These are phyloP conservation scores for Panurus biarmicus DNA, from an alignment of 2,113 vertebrate species.

Conservation along the genomic window DNA sequence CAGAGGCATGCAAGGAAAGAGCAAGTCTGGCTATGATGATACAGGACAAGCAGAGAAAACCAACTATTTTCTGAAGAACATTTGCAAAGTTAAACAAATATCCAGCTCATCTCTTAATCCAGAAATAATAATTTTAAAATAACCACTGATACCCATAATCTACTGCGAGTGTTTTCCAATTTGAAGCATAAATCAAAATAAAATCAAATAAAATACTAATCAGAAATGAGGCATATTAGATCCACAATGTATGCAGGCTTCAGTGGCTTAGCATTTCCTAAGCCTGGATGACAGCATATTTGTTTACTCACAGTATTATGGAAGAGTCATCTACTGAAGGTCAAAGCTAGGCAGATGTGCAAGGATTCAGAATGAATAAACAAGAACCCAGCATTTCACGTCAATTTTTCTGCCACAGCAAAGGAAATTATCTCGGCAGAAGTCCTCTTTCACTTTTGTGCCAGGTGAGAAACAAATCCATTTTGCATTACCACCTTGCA, in stretches of 20 bases:
- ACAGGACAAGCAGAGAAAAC: neutral
- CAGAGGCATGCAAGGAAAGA: neutral
- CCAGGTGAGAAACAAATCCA: neutral
- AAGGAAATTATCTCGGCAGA: neutral
- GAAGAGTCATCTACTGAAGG: conserved; percentile 29
- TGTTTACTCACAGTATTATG: conserved; percentile 29
- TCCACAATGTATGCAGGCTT: neutral
- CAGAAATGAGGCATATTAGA: neutral
- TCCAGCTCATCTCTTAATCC: neutral
- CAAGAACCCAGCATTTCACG: neutral
- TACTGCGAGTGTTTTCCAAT: neutral
- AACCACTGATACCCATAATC: neutral
- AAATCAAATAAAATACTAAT: conserved; percentile 28
- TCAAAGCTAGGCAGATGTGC: conserved; percentile 21
- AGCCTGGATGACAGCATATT: conserved; percentile 30
- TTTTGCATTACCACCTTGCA: neutral
- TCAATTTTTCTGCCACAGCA: neutral
- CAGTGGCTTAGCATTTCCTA: conserved; percentile 30
- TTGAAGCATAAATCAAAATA: conserved; percentile 17
- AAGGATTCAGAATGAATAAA: neutral
- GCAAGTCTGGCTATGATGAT: neutral
- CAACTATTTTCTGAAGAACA: neutral
- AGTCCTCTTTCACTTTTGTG: neutral
- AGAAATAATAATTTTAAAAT: conserved; percentile 26
- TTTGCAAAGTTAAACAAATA: conserved; percentile 11